Evolutionary conservation across 2,888 invertebrate genomes (phyloP).

Genomic region (Drosophila anomelani): DNA sequence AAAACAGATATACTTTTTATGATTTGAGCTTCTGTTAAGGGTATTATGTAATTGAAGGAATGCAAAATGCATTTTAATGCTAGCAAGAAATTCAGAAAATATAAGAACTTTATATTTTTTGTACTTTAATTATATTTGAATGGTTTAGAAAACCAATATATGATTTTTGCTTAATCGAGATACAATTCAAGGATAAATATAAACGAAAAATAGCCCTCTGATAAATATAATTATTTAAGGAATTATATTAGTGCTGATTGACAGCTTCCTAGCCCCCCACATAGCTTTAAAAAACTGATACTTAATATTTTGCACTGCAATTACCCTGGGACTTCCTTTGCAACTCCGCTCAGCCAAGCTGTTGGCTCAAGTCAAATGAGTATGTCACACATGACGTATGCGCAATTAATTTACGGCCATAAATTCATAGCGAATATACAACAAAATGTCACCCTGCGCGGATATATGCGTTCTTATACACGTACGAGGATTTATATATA

Average conservation of each 20-base stretch:
- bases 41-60: background rate
- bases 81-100: background rate
- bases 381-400: slow-evolving; percentile 60
- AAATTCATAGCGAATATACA: slow-evolving; percentile 47
- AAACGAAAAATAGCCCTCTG: no score
- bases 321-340: slow-evolving; percentile 2
- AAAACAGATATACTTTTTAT: background rate
- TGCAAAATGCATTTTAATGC: background rate
- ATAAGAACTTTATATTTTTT: no score
- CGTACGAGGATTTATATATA: background rate
- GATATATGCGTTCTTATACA: slow-evolving; percentile 11
- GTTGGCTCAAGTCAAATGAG: slow-evolving; percentile 35
- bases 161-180: background rate
- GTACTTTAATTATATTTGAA: no score
- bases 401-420: slow-evolving; percentile 68
- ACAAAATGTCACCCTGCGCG: slow-evolving; percentile 26
- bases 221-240: no score
- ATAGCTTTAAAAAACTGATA: background rate
- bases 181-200: no score
- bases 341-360: slow-evolving; percentile 10
- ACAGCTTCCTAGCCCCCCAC: background rate
- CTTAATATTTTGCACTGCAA: background rate
- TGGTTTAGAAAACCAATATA: background rate
- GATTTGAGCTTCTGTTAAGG: background rate
- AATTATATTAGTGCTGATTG: no score